These are phyloP conservation scores for Brenthis daphne DNA, from an alignment of 2,888 invertebrate species.

Conservation along the genomic window DNA sequence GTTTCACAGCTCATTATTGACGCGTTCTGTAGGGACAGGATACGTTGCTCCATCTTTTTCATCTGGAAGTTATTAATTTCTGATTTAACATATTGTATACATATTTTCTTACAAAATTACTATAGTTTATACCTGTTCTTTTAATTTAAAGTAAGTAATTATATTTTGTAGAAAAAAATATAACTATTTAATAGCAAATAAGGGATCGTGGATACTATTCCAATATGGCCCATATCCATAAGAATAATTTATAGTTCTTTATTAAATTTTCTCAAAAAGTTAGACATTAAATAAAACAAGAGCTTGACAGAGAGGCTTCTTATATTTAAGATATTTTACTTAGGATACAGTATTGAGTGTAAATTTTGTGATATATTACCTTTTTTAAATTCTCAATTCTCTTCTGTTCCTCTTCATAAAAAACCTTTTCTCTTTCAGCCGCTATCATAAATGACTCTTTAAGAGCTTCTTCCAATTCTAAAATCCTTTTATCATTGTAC, in stretches of 20 bases:
- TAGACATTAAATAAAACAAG: background rate
- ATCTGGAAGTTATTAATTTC: slow-evolving; percentile 73
- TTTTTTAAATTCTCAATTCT: slow-evolving; percentile 85
- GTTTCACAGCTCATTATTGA: slow-evolving; percentile 86
- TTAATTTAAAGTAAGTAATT: too few relatives aligned
- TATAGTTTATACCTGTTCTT: too few relatives aligned
- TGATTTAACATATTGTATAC: background rate
- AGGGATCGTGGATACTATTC: background rate
- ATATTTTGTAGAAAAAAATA: too few relatives aligned
- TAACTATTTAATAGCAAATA: too few relatives aligned
- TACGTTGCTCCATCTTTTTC: slow-evolving; percentile 86
- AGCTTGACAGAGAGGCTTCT: background rate
- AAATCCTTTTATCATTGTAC: slow-evolving; percentile 82
- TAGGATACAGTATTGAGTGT: background rate
- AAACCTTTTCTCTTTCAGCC: slow-evolving; percentile 85
- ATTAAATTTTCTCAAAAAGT: background rate
- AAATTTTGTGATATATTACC: slow-evolving; percentile 62
- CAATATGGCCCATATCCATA: background rate
- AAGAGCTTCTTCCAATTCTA: slow-evolving; percentile 91
- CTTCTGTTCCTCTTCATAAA: slow-evolving; percentile 84
- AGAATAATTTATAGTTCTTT: background rate
- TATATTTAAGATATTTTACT: too few relatives aligned
- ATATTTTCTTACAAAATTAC: background rate
- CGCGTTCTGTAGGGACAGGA: slow-evolving; percentile 86
- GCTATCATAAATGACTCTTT: slow-evolving; percentile 89